These are phyloP conservation scores for Oscheius sp. DNA, from an alignment of 2,888 invertebrate species.

Conservation along the genomic window DNA sequence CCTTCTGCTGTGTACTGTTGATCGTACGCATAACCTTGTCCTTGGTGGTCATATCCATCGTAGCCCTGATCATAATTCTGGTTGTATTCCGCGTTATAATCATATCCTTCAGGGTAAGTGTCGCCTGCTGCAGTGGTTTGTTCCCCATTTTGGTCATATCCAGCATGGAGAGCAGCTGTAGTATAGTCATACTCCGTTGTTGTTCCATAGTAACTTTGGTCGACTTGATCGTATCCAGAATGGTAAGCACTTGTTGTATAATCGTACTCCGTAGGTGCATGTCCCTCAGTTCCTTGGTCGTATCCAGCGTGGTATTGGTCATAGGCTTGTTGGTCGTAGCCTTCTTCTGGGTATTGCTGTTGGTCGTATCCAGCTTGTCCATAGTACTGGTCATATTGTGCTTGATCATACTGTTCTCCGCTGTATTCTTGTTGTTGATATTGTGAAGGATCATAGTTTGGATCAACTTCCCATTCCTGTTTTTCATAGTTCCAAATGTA, in stretches of 20 bases:
- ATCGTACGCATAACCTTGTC: slow-evolving; percentile 38
- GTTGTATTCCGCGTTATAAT: slow-evolving; percentile 23
- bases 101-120: background rate
- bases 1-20: background rate
- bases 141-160: slow-evolving; percentile 34
- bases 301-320: slow-evolving; percentile 37
- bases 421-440: slow-evolving; percentile 39
- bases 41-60: slow-evolving; percentile 40
- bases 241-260: slow-evolving; percentile 38
- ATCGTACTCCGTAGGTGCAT: slow-evolving; percentile 39
- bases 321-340: slow-evolving; percentile 25
- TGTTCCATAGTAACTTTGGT: slow-evolving; percentile 17
- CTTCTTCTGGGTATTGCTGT: slow-evolving; percentile 12
- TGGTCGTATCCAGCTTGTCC: slow-evolving; percentile 38
- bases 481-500: slow-evolving; percentile 62
- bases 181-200: slow-evolving; percentile 39
- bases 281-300: slow-evolving; percentile 34
- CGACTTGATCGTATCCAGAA: slow-evolving; percentile 44
- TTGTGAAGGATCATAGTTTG: slow-evolving; percentile 51
- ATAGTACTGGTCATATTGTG: slow-evolving; percentile 5
- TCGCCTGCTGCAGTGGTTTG: slow-evolving; percentile 21
- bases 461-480: slow-evolving; percentile 59
- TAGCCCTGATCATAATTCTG: slow-evolving; percentile 36
- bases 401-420: slow-evolving; percentile 7
- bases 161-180: slow-evolving; percentile 38